Conservation (phyloP, 2,888 invertebrate genomes). For the Cephonodes hylas region DNA sequence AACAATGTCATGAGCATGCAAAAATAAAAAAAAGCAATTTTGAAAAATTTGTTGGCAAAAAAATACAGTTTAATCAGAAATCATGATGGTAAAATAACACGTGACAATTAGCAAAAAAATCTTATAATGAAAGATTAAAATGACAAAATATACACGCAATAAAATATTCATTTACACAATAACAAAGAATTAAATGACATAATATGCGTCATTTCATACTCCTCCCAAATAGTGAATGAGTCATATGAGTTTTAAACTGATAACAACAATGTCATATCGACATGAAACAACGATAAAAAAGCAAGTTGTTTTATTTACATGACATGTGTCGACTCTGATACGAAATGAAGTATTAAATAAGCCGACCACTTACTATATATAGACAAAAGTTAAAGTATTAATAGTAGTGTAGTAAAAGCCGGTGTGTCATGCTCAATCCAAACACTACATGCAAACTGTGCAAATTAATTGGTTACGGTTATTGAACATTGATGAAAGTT, state of each 20-base stretch:
- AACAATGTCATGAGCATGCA: slow-evolving; percentile 40
- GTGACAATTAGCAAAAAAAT: background rate
- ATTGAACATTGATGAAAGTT: background rate
- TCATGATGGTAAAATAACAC: background rate
- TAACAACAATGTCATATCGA: background rate
- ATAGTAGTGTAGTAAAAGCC: background rate
- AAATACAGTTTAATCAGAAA: slow-evolving; percentile 55
- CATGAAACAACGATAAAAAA: background rate
- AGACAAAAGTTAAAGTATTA: background rate
- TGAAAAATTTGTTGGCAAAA: slow-evolving; percentile 58
- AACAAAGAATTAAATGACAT: background rate
- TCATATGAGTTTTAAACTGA: background rate
- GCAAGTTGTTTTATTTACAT: background rate
- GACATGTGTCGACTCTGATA: background rate
- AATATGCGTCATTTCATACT: background rate
- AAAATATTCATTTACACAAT: background rate
- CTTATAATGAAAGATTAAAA: background rate
- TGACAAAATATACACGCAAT: background rate
- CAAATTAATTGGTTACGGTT: background rate
- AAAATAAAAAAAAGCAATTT: slow-evolving; percentile 41
- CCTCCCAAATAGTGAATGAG: no score
- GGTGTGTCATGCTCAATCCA: background rate
- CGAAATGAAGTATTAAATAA: background rate
- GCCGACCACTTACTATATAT: no score
- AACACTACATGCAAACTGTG: background rate